These are phyloP conservation scores for Gnatocerus cornutus DNA, from an alignment of 2,888 invertebrate species.

Conservation along the genomic window DNA sequence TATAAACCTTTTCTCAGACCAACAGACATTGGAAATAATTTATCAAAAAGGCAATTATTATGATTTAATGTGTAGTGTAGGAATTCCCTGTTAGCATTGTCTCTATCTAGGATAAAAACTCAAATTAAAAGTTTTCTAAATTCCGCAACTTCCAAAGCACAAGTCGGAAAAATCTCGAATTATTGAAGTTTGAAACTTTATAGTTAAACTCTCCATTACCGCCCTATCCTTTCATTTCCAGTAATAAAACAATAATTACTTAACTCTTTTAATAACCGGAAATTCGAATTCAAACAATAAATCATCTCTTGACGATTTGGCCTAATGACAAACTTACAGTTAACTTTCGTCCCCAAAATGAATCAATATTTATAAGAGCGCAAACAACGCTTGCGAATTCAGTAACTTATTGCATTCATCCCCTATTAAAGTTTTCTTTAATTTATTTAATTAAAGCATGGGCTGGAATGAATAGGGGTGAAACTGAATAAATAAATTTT, in stretches of 20 bases:
- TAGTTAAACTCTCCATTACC: too few relatives aligned
- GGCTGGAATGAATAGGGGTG: constrained; percentile 8
- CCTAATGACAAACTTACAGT: constrained; percentile 1
- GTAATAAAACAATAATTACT: constrained; percentile 5
- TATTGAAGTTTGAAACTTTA: too few relatives aligned
- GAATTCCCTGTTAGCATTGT: too few relatives aligned
- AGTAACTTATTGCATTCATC: constrained; percentile 15
- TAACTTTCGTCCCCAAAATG: background rate
- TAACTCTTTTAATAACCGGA: constrained; percentile 1
- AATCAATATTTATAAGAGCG: constrained; percentile 9
- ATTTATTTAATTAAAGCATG: constrained; percentile 16
- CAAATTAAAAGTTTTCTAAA: too few relatives aligned
- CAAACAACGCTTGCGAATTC: constrained; percentile 4
- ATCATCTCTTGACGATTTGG: constrained; percentile 3
- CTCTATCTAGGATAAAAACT: too few relatives aligned
- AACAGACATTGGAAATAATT: background rate
- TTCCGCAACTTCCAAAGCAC: too few relatives aligned
- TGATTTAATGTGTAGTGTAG: too few relatives aligned
- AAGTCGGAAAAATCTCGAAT: too few relatives aligned
- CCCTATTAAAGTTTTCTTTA: constrained; percentile 15
- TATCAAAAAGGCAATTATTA: background rate
- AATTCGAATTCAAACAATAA: constrained; percentile 6
- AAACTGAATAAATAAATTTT: constrained; percentile 16
- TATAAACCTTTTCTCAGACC: background rate
- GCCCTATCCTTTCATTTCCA: too few relatives aligned